Evolutionary conservation across 2,113 vertebrate species (phyloP).

Genomic region (Vulpes lagopus): DNA sequence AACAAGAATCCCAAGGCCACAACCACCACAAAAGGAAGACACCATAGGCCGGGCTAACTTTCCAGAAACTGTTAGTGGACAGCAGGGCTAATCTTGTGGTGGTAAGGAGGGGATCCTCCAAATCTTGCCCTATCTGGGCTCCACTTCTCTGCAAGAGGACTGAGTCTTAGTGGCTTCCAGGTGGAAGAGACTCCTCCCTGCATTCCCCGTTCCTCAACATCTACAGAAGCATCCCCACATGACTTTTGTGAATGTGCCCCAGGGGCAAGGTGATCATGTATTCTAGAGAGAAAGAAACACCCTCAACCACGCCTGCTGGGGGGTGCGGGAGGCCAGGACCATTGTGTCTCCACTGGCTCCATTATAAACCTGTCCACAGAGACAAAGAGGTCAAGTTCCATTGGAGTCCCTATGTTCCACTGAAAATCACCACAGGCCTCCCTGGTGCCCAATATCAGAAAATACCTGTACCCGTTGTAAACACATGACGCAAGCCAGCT

Average conservation of each 20-base stretch:
- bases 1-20: background rate
- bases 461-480: background rate
- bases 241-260: background rate
- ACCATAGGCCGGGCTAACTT: background rate
- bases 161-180: background rate
- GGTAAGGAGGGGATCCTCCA: background rate
- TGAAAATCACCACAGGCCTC: conserved; percentile 38
- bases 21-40: background rate
- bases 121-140: background rate
- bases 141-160: background rate
- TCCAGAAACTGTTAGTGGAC: background rate
- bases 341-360: background rate
- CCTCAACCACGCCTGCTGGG: background rate
- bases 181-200: background rate
- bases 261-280: conserved; percentile 44
- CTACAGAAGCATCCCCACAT: background rate
- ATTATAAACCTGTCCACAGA: background rate
- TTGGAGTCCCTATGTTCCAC: background rate
- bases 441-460: background rate
- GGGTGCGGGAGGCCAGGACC: background rate
- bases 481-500: background rate
- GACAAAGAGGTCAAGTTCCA: conserved; percentile 24
- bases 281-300: conserved; percentile 50
- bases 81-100: background rate
- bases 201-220: background rate